Conservation (phyloP, 2,888 invertebrate genomes). For the Latheticus oryzae region DNA sequence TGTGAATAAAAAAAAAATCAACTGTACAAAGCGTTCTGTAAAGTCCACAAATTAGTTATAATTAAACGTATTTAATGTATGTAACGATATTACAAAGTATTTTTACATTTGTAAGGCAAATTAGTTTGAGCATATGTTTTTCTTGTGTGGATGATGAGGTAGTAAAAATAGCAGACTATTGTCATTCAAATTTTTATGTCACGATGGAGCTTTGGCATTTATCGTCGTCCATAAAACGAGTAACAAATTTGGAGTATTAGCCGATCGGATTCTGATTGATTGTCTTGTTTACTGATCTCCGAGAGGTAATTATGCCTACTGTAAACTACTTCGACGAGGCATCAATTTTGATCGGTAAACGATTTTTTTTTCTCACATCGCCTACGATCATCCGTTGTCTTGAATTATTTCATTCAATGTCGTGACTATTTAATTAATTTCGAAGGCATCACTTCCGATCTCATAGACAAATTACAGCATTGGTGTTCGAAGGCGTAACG, state of each 20-base stretch:
- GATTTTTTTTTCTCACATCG: conserved; percentile 9
- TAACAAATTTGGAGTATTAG: conserved; percentile 30
- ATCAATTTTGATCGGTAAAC: not conserved
- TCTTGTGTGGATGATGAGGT: too few relatives aligned
- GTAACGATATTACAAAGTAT: too few relatives aligned
- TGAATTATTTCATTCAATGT: conserved; percentile 17
- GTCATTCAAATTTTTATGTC: conserved; percentile 24
- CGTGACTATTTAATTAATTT: conserved; percentile 22
- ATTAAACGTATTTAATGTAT: too few relatives aligned
- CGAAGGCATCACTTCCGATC: conserved; percentile 1
- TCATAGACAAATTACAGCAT: conserved; percentile 16
- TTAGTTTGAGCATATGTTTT: too few relatives aligned
- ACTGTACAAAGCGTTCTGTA: too few relatives aligned
- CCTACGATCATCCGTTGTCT: not conserved
- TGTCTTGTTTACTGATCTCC: conserved; percentile 31
- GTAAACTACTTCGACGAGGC: conserved; percentile 15
- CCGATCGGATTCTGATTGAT: conserved; percentile 31
- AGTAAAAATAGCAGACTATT: conserved; percentile 17
- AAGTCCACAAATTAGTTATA: too few relatives aligned
- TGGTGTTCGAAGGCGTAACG: conserved; percentile 11
- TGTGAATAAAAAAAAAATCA: too few relatives aligned
- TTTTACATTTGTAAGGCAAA: too few relatives aligned
- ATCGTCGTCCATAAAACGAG: conserved; percentile 23
- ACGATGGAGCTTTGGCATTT: conserved; percentile 21
- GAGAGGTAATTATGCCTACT: conserved; percentile 29